Conservation (phyloP, 2,888 invertebrate genomes). For the Megalurothrips usitatus region DNA sequence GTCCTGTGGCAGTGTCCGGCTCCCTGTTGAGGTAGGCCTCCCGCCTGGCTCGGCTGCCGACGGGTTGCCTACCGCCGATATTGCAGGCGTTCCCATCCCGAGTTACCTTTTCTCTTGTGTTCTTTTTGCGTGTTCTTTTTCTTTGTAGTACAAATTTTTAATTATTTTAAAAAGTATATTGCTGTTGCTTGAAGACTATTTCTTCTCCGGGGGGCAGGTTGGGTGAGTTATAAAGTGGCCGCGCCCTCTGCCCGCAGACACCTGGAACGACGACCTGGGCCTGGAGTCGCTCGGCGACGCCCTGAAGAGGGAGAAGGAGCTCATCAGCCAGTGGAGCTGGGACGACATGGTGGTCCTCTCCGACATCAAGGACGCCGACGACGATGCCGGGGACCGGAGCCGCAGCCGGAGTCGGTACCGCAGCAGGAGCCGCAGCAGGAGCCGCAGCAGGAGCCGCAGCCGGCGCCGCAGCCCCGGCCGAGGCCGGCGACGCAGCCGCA, state of each 20-base stretch:
- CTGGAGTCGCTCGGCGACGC: conserved; percentile 2
- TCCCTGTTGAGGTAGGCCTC: too few relatives aligned
- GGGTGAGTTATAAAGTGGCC: not conserved
- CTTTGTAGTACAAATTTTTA: not conserved
- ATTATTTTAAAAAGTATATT: not conserved
- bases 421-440: not conserved
- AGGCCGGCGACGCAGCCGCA: not conserved
- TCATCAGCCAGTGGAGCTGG: not conserved
- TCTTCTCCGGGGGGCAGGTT: not conserved
- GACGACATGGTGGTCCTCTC: conserved; percentile 1
- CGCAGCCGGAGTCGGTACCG: not conserved
- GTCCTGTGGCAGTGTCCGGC: too few relatives aligned
- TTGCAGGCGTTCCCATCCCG: too few relatives aligned
- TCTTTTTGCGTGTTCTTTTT: not conserved
- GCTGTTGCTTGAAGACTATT: not conserved
- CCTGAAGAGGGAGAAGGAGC: not conserved
- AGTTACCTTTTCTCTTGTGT: too few relatives aligned
- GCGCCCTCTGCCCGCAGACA: not conserved
- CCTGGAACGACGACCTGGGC: not conserved
- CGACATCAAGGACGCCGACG: not conserved
- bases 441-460: not conserved
- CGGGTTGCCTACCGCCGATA: too few relatives aligned
- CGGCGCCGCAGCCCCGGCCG: not conserved
- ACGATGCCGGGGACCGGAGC: not conserved
- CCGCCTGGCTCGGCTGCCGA: too few relatives aligned